These are phyloP conservation scores for Drosophila lacertosa DNA, from an alignment of 1,140 invertebrate genomes.

Conservation along the genomic window DNA sequence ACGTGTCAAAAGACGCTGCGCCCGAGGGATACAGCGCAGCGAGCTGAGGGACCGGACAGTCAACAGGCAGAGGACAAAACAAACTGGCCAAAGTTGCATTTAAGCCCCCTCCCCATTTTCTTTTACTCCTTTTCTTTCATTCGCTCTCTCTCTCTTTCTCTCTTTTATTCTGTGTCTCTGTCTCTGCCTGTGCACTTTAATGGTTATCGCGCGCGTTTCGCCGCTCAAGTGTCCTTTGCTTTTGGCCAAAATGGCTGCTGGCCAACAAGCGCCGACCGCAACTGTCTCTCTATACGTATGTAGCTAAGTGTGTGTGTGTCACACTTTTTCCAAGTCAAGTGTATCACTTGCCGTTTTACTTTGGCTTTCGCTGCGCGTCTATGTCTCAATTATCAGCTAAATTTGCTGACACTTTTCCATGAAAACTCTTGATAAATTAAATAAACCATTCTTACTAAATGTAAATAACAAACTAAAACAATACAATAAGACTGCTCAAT, in stretches of 20 bases:
- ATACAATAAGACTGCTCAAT: background rate
- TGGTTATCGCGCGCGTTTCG: conserved; percentile 36
- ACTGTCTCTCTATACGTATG: conserved; percentile 1
- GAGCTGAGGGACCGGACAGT: conserved; percentile 1
- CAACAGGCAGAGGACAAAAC: conserved; percentile 22
- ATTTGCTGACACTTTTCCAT: conserved; percentile 36
- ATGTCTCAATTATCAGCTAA: conserved; percentile 46
- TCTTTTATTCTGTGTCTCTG: conserved; percentile 11
- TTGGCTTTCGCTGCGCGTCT: background rate
- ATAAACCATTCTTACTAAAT: conserved; percentile 6
- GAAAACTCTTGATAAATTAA: conserved; percentile 16
- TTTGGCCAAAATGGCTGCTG: conserved; percentile 39
- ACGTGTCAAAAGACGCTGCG: conserved; percentile 69
- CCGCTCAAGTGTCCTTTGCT: conserved; percentile 40
- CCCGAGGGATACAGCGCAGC: conserved; percentile 34
- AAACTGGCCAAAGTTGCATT: conserved; percentile 49
- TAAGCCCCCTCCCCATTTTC: background rate
- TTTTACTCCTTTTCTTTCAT: conserved; percentile 6
- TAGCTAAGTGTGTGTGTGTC: conserved; percentile 11
- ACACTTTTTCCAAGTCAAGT: conserved; percentile 36
- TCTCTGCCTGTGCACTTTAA: conserved; percentile 35
- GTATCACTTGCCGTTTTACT: conserved; percentile 24
- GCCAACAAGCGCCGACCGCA: conserved; percentile 29
- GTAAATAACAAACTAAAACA: background rate
- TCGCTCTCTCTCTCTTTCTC: background rate